phyloP scores from a whole-genome alignment of 2,797 vertebrate species.

The Bovichtus variegatus region DNA sequence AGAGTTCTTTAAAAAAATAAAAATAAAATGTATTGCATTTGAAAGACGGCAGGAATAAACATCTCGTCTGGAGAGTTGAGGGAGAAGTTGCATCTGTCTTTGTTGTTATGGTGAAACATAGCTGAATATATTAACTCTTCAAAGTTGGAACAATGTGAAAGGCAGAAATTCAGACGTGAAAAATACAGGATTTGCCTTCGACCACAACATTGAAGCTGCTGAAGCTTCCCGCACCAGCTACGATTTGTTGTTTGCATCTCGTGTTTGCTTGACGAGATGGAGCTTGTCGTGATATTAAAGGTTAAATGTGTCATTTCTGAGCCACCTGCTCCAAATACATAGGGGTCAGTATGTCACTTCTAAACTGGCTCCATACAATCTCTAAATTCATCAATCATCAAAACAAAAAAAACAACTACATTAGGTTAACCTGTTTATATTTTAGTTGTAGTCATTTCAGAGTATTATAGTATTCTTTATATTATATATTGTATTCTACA shows the following conservation, averaged over 20 bases:
- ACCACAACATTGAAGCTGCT: neutral
- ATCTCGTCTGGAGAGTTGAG: neutral
- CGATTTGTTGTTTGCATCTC: neutral
- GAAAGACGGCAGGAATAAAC: neutral
- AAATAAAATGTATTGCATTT: neutral
- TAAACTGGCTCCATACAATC: too few species aligned
- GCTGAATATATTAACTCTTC: neutral
- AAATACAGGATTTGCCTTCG: neutral
- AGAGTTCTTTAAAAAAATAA: neutral
- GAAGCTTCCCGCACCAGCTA: neutral
- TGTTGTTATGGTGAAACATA: neutral
- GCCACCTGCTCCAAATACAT: too few species aligned
- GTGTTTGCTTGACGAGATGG: neutral
- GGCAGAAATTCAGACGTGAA: too few species aligned
- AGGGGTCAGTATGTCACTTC: too few species aligned
- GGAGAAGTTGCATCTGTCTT: neutral
- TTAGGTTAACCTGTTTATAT: too few species aligned
- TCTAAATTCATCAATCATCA: too few species aligned
- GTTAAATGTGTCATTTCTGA: too few species aligned
- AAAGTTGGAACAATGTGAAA: neutral
- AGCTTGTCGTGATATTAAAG: neutral
- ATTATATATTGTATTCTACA: too few species aligned
- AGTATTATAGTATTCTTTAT: too few species aligned
- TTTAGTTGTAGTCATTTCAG: too few species aligned
- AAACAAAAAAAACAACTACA: too few species aligned